Evolutionary conservation across 2,797 vertebrate genomes (phyloP).

Genomic region (Leptodactylus fallax): DNA sequence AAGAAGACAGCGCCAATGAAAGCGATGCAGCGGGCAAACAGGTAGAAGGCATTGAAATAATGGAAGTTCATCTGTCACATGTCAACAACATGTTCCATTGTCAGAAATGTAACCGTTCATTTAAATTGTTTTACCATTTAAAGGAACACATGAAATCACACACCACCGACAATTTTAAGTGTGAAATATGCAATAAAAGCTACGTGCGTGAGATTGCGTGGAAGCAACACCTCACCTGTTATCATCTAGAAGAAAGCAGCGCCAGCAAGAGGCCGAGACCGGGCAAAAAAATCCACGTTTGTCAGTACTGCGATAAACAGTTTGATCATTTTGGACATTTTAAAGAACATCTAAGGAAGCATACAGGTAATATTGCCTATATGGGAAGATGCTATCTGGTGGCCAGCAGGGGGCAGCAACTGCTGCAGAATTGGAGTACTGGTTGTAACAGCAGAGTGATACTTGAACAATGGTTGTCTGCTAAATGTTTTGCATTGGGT

Average conservation of each 20-base stretch:
- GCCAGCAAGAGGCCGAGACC: slow-evolving; percentile 86
- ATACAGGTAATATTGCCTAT: slow-evolving; percentile 85
- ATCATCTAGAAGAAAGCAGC: slow-evolving; percentile 90
- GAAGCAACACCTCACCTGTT: slow-evolving; percentile 91
- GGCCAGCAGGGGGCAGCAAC: slow-evolving; percentile 30
- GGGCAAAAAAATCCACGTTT: slow-evolving; percentile 95
- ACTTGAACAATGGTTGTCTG: too few relatives aligned
- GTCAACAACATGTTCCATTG: slow-evolving; percentile 95
- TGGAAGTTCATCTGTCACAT: slow-evolving; percentile 97
- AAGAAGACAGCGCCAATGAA: slow-evolving; percentile 74
- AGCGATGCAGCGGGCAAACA: slow-evolving; percentile 88
- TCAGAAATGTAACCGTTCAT: slow-evolving; percentile 93
- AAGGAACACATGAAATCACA: slow-evolving; percentile 98
- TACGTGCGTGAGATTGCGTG: slow-evolving; percentile 94
- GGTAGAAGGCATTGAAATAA: slow-evolving; percentile 92
- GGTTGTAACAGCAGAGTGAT: background rate
- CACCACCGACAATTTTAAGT: slow-evolving; percentile 88
- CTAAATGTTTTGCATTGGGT: background rate
- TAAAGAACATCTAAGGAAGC: slow-evolving; percentile 96
- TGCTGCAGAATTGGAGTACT: background rate
- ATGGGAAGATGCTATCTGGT: background rate
- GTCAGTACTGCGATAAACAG: slow-evolving; percentile 96
- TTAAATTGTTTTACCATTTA: slow-evolving; percentile 98
- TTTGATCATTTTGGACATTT: slow-evolving; percentile 99
- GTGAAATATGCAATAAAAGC: slow-evolving; percentile 91